Percentiles rank a stretch among this genome's conserved stretches.
Conservation (phyloP, 2,113 vertebrate species). For the Thalassoma bifasciatum region DNA sequence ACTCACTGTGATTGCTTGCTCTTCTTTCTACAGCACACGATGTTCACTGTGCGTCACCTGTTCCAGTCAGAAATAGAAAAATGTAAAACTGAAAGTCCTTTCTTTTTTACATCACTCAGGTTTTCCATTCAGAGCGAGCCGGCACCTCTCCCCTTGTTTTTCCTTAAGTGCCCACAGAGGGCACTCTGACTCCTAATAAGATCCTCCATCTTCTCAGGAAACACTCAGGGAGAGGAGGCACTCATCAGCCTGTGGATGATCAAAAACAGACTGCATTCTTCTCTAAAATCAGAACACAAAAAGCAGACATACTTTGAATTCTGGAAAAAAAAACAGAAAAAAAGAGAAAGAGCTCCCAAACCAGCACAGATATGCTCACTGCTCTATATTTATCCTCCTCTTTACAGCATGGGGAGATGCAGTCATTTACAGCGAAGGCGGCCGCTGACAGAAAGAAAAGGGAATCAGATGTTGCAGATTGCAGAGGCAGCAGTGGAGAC, state of each 20-base stretch:
- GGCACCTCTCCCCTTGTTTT: slow-evolving; percentile 17
- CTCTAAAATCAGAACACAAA: slow-evolving; percentile 17
- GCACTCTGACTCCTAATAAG: slow-evolving; percentile 71
- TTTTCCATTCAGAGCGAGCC: background rate
- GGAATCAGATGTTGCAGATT: slow-evolving; percentile 46
- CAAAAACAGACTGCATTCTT: slow-evolving; percentile 23
- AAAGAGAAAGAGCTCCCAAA: background rate
- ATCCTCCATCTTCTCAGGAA: slow-evolving; percentile 29
- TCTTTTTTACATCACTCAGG: background rate
- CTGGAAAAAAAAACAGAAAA: background rate
- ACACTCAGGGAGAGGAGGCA: slow-evolving; percentile 18
- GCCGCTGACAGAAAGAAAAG: slow-evolving; percentile 35
- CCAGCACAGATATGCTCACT: background rate
- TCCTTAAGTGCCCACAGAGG: slow-evolving; percentile 66
- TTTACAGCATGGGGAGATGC: slow-evolving; percentile 13
- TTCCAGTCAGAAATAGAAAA: background rate
- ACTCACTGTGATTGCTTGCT: slow-evolving; percentile 3
- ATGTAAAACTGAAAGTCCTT: background rate
- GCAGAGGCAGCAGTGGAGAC: slow-evolving; percentile 46
- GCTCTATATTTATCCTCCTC: slow-evolving; percentile 35
- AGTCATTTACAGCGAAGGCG: slow-evolving; percentile 7
- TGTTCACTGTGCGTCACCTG: background rate
- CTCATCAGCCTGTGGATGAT: slow-evolving; percentile 25
- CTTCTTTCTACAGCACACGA: slow-evolving; percentile 9
- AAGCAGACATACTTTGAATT: slow-evolving; percentile 5